Percentiles rank a stretch among this genome's conserved stretches.
phyloP scores from a whole-genome alignment of 2,113 vertebrate genomes.

The Ahaetulla prasina region DNA sequence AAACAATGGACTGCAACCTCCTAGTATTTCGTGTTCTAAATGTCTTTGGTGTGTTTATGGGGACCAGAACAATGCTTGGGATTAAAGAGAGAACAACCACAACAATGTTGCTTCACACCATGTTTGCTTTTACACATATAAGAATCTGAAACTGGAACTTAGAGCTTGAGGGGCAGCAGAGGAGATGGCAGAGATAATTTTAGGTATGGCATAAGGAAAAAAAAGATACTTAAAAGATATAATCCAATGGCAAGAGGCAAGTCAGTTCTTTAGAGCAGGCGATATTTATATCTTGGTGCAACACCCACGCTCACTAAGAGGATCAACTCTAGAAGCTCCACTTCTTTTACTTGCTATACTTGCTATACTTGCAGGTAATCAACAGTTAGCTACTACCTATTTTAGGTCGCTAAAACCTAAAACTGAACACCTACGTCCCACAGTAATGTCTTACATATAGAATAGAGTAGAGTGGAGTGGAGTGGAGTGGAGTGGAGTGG shows the following conservation, averaged over 20 bases:
- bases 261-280: background rate
- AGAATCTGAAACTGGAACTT: background rate
- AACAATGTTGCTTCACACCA: background rate
- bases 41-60: background rate
- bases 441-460: too few relatives aligned
- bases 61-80: background rate
- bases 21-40: background rate
- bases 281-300: background rate
- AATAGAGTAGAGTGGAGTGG: too few relatives aligned
- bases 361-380: background rate
- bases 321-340: background rate
- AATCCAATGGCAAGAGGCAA: background rate
- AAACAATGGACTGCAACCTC: background rate
- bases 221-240: background rate
- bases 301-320: background rate
- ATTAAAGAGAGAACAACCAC: background rate
- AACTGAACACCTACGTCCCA: too few relatives aligned
- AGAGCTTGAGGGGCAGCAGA: background rate
- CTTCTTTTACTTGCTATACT: background rate
- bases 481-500: too few relatives aligned
- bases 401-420: background rate
- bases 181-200: background rate
- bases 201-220: background rate
- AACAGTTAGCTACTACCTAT: background rate
- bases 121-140: background rate